These are phyloP conservation scores for Amblyopsis rosae DNA, from an alignment of 2,113 vertebrate species.

Conservation along the genomic window DNA sequence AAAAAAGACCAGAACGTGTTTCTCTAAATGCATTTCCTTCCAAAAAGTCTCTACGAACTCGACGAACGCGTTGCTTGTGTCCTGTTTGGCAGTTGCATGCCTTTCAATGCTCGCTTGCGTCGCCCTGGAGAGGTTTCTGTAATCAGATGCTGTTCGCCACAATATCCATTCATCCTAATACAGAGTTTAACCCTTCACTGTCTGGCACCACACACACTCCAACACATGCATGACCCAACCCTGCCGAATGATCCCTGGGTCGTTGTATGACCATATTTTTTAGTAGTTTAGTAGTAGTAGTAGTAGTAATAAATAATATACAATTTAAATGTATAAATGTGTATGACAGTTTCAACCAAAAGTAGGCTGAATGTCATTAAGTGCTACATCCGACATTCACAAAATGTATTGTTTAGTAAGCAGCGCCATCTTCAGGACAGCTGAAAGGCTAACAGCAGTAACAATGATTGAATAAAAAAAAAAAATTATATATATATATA, in stretches of 20 bases:
- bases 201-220: background rate
- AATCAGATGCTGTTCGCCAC: constrained; percentile 72
- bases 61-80: background rate
- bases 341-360: background rate
- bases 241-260: background rate
- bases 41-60: background rate
- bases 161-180: constrained; percentile 79
- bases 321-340: too few species aligned
- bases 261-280: too few species aligned
- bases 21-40: background rate
- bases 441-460: background rate
- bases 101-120: constrained; percentile 1
- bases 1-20: background rate
- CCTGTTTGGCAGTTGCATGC: background rate
- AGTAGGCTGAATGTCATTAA: background rate
- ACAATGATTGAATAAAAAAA: too few species aligned
- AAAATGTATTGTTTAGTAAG: background rate
- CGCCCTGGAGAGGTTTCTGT: constrained; percentile 32
- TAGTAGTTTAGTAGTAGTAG: too few species aligned
- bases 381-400: background rate
- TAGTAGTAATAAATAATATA: too few species aligned
- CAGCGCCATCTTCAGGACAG: constrained; percentile 1
- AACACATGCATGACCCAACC: background rate
- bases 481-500: too few species aligned
- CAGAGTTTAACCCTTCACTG: constrained; percentile 70